Evolutionary conservation across 2,797 vertebrate species (phyloP).

Genomic region (Lagothrix lagotricha): DNA sequence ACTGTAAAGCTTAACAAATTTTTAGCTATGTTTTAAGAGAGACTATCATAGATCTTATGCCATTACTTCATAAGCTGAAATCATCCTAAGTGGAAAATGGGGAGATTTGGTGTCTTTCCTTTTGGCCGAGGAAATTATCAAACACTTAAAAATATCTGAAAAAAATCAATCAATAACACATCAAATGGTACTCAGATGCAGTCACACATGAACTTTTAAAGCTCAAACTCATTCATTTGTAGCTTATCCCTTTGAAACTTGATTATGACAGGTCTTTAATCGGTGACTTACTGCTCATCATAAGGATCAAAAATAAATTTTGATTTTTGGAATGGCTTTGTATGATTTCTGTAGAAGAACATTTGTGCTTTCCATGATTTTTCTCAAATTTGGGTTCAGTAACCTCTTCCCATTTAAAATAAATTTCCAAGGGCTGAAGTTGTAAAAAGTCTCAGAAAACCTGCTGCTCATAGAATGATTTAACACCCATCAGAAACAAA

Average conservation of each 20-base stretch:
- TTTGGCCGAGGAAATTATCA: not conserved
- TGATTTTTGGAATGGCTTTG: not conserved
- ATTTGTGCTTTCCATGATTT: not conserved
- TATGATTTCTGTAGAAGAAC: not conserved
- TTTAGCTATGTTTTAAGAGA: not conserved
- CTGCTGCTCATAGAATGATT: not conserved
- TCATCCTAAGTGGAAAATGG: not conserved
- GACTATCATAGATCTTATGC: not conserved
- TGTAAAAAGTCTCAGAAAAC: not conserved
- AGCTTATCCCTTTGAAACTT: not conserved
- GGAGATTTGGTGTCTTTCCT: not conserved
- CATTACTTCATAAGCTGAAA: slow-evolving; percentile 6
- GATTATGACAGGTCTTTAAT: not conserved
- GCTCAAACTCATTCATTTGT: not conserved
- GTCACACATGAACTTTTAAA: not conserved
- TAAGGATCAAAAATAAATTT: not conserved
- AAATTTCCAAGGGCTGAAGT: not conserved
- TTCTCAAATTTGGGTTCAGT: not conserved
- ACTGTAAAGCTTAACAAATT: not conserved
- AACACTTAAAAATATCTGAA: not conserved
- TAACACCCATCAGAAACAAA: not conserved
- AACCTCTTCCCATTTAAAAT: not conserved
- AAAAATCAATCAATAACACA: not conserved
- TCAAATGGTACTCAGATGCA: not conserved
- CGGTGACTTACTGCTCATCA: not conserved